phyloP scores from a whole-genome alignment of 2,888 invertebrate species.

The Rhamphomyia laevipes region DNA sequence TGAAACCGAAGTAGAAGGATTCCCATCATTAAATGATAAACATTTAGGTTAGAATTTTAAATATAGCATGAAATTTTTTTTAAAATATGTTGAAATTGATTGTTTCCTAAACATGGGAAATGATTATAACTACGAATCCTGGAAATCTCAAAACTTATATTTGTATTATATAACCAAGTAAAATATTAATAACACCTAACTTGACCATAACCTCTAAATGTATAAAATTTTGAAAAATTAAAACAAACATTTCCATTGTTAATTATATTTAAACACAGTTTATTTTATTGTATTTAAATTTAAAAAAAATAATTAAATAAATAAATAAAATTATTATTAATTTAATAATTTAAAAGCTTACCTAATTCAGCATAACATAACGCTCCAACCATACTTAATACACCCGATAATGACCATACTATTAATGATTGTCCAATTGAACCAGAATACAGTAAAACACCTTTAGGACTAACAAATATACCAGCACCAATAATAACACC shows the following conservation, averaged over 20 bases:
- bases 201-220: background rate
- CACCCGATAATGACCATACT: slow-evolving; percentile 81
- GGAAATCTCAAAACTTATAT: too few species aligned
- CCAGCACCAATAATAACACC: slow-evolving; percentile 91
- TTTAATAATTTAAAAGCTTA: slow-evolving; percentile 36
- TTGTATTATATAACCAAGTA: too few species aligned
- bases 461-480: slow-evolving; percentile 88
- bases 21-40: too few species aligned
- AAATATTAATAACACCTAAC: too few species aligned
- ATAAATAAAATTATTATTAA: too few species aligned
- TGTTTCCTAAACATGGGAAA: too few species aligned
- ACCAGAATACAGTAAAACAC: slow-evolving; percentile 70
- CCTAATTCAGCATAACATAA: slow-evolving; percentile 95
- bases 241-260: background rate
- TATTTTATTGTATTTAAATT: background rate
- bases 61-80: too few species aligned
- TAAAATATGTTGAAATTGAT: too few species aligned
- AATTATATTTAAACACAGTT: background rate
- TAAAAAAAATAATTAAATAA: background rate
- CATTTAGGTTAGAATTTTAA: too few species aligned
- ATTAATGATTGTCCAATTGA: slow-evolving; percentile 81
- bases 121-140: too few species aligned
- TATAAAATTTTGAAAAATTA: background rate
- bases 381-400: slow-evolving; percentile 84
- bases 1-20: too few species aligned